phyloP scores from a whole-genome alignment of 1,140 invertebrate species.

The Augochlora pura region DNA sequence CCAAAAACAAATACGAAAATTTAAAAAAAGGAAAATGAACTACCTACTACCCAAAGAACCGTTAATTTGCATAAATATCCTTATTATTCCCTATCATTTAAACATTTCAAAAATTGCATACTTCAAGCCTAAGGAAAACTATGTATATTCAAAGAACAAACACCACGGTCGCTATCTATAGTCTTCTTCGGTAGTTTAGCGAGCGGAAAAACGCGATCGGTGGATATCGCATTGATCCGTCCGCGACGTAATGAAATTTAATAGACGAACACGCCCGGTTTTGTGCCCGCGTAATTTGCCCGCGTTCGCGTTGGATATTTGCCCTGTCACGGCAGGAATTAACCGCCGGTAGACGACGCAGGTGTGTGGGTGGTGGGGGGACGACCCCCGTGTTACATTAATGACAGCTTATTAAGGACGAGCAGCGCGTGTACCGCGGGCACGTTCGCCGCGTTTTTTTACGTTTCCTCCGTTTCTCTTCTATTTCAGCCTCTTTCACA shows the following conservation, averaged over 20 bases:
- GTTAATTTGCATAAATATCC: too few relatives aligned
- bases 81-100: too few relatives aligned
- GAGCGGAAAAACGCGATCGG: too few relatives aligned
- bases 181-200: not conserved
- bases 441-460: not conserved
- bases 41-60: too few relatives aligned
- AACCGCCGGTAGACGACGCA: not conserved
- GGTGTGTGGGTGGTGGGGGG: too few relatives aligned
- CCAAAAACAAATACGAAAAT: too few relatives aligned
- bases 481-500: not conserved
- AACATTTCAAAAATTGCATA: too few relatives aligned
- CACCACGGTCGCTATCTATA: too few relatives aligned
- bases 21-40: too few relatives aligned
- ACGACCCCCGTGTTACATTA: slow-evolving; percentile 5
- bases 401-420: not conserved
- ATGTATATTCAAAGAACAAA: too few relatives aligned
- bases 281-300: slow-evolving; percentile 1
- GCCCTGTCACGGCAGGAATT: not conserved
- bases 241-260: slow-evolving; percentile 7
- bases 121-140: too few relatives aligned
- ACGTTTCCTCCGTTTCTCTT: not conserved
- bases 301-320: not conserved
- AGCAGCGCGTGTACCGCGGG: not conserved
- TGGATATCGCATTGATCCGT: slow-evolving; percentile 16
- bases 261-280: not conserved